Base-by-base conservation (phyloP, 2,797 vertebrate genomes). In the Rhinogobio ventralis region DNA sequence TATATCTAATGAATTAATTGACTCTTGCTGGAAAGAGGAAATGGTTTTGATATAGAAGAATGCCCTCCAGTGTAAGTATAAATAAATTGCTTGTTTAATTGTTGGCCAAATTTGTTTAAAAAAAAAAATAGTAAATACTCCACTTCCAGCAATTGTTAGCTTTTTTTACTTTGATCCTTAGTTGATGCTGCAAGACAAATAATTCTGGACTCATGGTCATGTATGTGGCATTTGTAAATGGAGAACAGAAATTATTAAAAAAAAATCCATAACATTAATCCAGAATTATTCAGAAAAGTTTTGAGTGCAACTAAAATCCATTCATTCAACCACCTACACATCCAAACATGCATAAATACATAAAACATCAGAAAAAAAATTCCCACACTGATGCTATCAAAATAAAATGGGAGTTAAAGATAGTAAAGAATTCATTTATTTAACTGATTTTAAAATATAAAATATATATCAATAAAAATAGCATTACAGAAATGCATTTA, bases 401-500 rank as follows among this genome's bases (percentile, higher is more conserved):
- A 77, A 60, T 25, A 28, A 62, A 78, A 62, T 28, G 1, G 4
- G 23, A 46, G 39, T 30, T 64, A 23, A 79, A 64, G 57, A 79
- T 46, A 5, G 25, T 13, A 64, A 64, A 30, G 1, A 8, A 20
- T 39, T 49, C 7, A 17, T 83, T 57, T 55, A 77, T 75, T 75
- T 83, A 66, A 20, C 30, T 51, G 64, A 23, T 46, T 62, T 78
- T n/a, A 53, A 79, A 67, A 79, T 80, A 57, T 42, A 36, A 69
- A 49, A 33, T 3, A 53, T 25, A 36, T 30, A 57, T 57, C 2
- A 14, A 13, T 57, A 45, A 28, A 42, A 82, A 77, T 69, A 39
- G n/a, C 23, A 42, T 55, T 69, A 81, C 79, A 81, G 20, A 68
- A 81, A 81, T 71, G 49, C 20, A 80, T 66, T 51, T 80, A 28